phyloP scores from a whole-genome alignment of 2,113 vertebrate species.

The Electrona antarctica region DNA sequence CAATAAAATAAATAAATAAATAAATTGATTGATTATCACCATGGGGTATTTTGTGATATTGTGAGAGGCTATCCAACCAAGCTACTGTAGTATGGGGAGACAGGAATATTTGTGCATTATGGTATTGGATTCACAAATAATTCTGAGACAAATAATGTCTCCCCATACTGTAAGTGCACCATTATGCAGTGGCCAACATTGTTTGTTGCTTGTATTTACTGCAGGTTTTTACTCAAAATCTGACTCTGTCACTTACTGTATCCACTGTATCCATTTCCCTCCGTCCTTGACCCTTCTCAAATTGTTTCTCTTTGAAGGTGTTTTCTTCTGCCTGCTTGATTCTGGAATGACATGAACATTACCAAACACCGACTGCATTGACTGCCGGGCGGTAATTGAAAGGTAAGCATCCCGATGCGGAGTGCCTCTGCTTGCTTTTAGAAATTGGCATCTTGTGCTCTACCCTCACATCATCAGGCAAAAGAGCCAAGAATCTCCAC shows the following conservation, averaged over 20 bases:
- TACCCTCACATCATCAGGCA: conserved; percentile 65
- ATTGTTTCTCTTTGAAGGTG: conserved; percentile 26
- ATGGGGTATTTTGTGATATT: no score
- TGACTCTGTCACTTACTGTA: conserved; percentile 7
- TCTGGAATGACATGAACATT: conserved; percentile 54
- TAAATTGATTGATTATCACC: no score
- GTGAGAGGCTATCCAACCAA: no score
- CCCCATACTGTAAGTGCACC: no score
- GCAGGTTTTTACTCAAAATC: conserved; percentile 16
- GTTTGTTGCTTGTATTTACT: conserved; percentile 1
- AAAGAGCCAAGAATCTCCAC: conserved; percentile 50
- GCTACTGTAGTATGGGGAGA: no score
- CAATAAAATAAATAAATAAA: no score
- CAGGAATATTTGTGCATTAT: no score
- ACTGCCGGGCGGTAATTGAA: conserved; percentile 74
- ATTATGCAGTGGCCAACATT: no score
- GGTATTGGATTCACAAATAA: no score
- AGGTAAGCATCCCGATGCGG: conserved; percentile 65
- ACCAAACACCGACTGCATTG: conserved; percentile 71
- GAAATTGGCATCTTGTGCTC: conserved; percentile 57
- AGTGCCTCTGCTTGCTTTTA: conserved; percentile 67
- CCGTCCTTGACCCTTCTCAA: neutral
- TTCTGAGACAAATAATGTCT: no score
- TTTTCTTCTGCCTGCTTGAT: conserved; percentile 20
- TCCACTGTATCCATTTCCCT: neutral